Conservation (phyloP, 1,140 invertebrate species). For the Heliothis virescens region DNA sequence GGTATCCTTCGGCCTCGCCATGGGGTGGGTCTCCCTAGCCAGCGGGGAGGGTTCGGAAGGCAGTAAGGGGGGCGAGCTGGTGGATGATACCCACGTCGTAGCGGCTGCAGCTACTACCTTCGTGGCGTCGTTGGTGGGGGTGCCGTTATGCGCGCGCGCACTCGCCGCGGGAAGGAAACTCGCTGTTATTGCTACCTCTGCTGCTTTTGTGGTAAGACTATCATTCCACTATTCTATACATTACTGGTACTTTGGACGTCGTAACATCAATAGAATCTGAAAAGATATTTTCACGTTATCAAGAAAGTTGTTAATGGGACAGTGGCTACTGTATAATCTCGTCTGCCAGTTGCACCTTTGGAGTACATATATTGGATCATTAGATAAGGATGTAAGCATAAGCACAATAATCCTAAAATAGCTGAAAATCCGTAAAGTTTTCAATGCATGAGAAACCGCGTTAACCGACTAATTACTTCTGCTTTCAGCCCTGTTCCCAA, state of each 20-base stretch:
- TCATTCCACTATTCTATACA: background rate
- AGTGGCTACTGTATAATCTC: too few species aligned
- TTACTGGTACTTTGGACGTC: background rate
- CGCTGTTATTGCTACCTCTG: constrained; percentile 65
- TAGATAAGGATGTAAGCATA: too few species aligned
- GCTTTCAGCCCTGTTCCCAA: too few species aligned
- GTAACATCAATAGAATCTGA: too few species aligned
- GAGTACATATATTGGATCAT: too few species aligned
- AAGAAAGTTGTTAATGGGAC: too few species aligned
- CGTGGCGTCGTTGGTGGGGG: constrained; percentile 62
- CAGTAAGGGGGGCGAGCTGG: constrained; percentile 1
- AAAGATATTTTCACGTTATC: too few species aligned
- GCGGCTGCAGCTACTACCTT: constrained; percentile 66
- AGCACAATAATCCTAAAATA: too few species aligned
- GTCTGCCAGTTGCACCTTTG: too few species aligned
- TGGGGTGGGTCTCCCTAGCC: constrained; percentile 73
- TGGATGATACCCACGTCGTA: constrained; percentile 51
- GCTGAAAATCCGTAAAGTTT: too few species aligned
- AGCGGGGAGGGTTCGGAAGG: constrained; percentile 59
- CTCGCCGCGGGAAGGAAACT: constrained; percentile 64
- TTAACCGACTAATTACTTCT: too few species aligned
- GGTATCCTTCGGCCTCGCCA: constrained; percentile 69
- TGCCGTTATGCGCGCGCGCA: constrained; percentile 68
- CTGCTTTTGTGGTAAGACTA: constrained; percentile 62
- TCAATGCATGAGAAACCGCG: too few species aligned